Percentiles rank a stretch among this genome's conserved stretches.
These are phyloP conservation scores for Muntiacus muntjak DNA, from an alignment of 2,113 vertebrate genomes.

Conservation along the genomic window DNA sequence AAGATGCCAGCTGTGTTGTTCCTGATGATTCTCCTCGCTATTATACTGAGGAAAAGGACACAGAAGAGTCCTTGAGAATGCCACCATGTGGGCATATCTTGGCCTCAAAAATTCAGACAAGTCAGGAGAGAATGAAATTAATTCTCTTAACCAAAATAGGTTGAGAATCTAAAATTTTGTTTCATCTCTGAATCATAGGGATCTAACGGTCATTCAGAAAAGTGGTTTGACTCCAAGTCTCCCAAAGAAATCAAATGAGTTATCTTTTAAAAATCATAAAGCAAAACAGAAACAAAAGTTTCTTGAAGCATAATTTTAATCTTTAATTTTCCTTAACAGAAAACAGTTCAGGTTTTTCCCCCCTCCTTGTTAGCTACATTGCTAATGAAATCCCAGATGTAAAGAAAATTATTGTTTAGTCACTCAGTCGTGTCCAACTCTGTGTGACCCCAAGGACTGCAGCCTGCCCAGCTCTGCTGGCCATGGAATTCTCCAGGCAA, in stretches of 20 bases:
- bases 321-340: neutral
- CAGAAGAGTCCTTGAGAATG: neutral
- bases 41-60: neutral
- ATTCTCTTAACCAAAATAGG: conserved; percentile 37
- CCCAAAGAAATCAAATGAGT: neutral
- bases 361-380: neutral
- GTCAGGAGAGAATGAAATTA: neutral
- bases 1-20: conserved; percentile 27
- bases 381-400: neutral
- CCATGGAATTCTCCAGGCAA: neutral
- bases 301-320: neutral
- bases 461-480: neutral
- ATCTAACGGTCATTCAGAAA: neutral
- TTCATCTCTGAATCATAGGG: neutral
- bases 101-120: neutral
- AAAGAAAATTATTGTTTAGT: neutral
- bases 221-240: neutral
- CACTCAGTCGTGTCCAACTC: neutral
- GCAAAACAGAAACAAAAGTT: neutral
- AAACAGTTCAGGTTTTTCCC: neutral
- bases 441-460: neutral
- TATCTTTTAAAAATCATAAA: neutral
- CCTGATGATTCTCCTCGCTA: neutral
- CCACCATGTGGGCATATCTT: neutral
- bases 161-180: neutral